Evolutionary conservation across 92 coral and sea anemone species (phyloP).

Genomic region (Meandrina meandrites): DNA sequence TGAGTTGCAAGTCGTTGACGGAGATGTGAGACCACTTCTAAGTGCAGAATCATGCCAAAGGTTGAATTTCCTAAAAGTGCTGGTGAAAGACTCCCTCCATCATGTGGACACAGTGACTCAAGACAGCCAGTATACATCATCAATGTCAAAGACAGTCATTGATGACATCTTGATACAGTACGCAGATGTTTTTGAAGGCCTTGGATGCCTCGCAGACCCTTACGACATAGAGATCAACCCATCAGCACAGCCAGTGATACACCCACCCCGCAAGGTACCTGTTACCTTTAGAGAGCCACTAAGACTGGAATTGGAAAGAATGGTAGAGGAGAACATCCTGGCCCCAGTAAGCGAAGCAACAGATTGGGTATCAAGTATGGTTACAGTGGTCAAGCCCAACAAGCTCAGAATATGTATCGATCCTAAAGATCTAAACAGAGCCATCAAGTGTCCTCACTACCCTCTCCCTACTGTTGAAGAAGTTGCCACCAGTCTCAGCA

Average conservation of each 20-base stretch:
- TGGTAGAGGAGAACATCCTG: slow-evolving; percentile 28
- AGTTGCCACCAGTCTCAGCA: slow-evolving; percentile 18
- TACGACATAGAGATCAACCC: slow-evolving; percentile 44
- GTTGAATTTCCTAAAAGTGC: slow-evolving; percentile 44
- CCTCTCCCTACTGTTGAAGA: slow-evolving; percentile 40
- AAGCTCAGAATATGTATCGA: slow-evolving; percentile 43
- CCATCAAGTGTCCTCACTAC: slow-evolving; percentile 29
- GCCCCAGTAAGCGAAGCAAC: slow-evolving; percentile 42
- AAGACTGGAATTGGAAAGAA: slow-evolving; percentile 30
- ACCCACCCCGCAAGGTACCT: slow-evolving; percentile 57
- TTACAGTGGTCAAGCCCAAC: slow-evolving; percentile 47
- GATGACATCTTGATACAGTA: slow-evolving; percentile 41
- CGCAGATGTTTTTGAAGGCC: slow-evolving; percentile 45
- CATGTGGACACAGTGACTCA: slow-evolving; percentile 35
- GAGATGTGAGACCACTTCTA: slow-evolving; percentile 41
- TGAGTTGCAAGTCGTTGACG: slow-evolving; percentile 51
- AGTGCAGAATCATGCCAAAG: slow-evolving; percentile 57
- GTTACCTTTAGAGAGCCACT: slow-evolving; percentile 42
- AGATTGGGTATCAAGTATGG: slow-evolving; percentile 49
- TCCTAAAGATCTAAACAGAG: slow-evolving; percentile 41
- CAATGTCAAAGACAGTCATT: background rate
- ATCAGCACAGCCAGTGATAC: slow-evolving; percentile 48
- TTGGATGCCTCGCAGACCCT: slow-evolving; percentile 49
- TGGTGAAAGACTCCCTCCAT: slow-evolving; percentile 44
- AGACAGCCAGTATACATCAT: background rate